phyloP scores from a whole-genome alignment of 2,113 vertebrate genomes.

The Phaethornis superciliosus region DNA sequence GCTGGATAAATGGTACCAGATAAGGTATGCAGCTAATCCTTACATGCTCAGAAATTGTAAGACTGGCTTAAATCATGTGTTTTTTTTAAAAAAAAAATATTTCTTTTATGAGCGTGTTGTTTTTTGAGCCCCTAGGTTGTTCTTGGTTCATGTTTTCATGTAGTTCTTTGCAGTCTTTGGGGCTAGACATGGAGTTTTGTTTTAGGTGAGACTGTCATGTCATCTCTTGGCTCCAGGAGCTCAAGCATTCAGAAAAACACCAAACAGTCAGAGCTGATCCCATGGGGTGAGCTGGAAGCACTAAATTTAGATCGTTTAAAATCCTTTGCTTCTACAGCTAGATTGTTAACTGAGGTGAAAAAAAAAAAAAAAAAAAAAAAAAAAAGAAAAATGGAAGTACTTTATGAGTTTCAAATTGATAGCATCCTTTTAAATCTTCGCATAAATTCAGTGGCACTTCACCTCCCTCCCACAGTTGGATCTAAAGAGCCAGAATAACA shows the following conservation, averaged over 20 bases:
- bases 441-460: conserved; percentile 11
- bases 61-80: fast-evolving
- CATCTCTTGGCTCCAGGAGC: neutral
- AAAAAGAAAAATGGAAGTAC: neutral
- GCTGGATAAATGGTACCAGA: neutral
- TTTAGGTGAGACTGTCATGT: neutral
- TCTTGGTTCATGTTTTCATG: neutral
- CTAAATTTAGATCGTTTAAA: conserved; percentile 35
- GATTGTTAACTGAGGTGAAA: conserved; percentile 10
- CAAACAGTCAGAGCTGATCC: neutral
- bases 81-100: neutral
- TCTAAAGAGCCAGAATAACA: neutral
- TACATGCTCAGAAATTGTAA: neutral
- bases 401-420: conserved; percentile 32
- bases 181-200: neutral
- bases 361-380: neutral
- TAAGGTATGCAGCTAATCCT: neutral
- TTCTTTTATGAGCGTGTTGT: neutral
- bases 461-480: neutral
- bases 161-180: neutral
- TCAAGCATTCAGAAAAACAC: neutral
- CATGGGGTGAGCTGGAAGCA: neutral
- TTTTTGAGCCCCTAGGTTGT: neutral
- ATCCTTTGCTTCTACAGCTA: conserved; percentile 3
- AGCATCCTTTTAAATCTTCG: conserved; percentile 4